A percentile compares a stretch with the other conserved stretches of the same genome.
Conservation (phyloP, 2,888 invertebrate genomes). For the Pyrochroa serraticornis region DNA sequence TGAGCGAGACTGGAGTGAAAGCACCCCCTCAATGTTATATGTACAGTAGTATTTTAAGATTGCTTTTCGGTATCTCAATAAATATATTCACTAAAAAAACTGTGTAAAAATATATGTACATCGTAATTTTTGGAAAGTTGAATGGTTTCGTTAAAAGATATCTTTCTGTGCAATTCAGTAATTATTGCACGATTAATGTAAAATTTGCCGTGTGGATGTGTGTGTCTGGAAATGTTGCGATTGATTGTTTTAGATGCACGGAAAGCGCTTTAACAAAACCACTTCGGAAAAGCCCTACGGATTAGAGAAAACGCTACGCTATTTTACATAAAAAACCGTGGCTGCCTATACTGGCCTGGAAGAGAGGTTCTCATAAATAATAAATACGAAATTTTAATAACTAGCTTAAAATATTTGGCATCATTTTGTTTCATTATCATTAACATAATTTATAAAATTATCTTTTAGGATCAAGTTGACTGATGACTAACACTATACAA, state of each 20-base stretch:
- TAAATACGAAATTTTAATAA: slow-evolving; percentile 41
- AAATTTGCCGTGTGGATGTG: neutral
- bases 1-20: slow-evolving; percentile 38
- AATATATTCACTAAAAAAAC: slow-evolving; percentile 40
- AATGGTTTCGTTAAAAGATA: slow-evolving; percentile 26
- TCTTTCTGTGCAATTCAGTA: slow-evolving; percentile 12
- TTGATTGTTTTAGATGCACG: slow-evolving; percentile 13
- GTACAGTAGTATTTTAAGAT: slow-evolving; percentile 47
- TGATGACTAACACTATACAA: slow-evolving; percentile 54
- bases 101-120: slow-evolving; percentile 48
- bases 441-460: slow-evolving; percentile 52
- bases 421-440: slow-evolving; percentile 50
- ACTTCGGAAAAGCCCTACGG: slow-evolving; percentile 19
- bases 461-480: slow-evolving; percentile 47
- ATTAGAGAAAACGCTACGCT: slow-evolving; percentile 35
- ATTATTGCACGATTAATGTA: slow-evolving; percentile 24
- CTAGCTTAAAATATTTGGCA: slow-evolving; percentile 55
- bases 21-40: slow-evolving; percentile 46
- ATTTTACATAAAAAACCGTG: slow-evolving; percentile 44
- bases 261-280: slow-evolving; percentile 16
- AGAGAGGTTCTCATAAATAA: slow-evolving; percentile 40
- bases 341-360: slow-evolving; percentile 44
- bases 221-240: slow-evolving; percentile 1
- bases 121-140: slow-evolving; percentile 40
- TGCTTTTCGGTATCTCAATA: slow-evolving; percentile 46